A percentile compares a stretch with the other conserved stretches of the same genome.
These are phyloP conservation scores for Crocuta crocuta DNA, from an alignment of 2,113 vertebrate species.

Conservation along the genomic window DNA sequence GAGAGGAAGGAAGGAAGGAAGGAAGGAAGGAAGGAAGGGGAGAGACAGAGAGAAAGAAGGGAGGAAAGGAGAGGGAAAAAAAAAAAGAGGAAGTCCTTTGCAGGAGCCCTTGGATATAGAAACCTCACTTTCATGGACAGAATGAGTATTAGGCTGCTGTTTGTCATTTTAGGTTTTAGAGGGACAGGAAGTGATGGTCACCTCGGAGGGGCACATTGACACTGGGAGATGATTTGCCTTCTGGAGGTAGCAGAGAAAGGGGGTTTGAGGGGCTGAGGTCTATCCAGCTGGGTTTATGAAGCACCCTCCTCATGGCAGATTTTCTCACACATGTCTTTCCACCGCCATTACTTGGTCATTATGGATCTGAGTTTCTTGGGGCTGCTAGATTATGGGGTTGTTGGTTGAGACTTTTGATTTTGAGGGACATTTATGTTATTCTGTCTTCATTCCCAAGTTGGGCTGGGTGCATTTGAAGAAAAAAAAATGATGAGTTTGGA, in stretches of 20 bases:
- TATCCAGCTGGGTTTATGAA: neutral
- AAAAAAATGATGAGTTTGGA: neutral
- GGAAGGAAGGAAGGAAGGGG: neutral
- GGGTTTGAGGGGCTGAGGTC: neutral
- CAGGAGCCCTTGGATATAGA: neutral
- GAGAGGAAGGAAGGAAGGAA: too few relatives aligned
- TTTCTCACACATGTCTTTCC: neutral
- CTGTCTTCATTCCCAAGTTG: neutral
- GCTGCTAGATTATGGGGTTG: neutral
- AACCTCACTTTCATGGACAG: neutral
- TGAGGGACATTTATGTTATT: neutral
- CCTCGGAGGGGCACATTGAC: accelerated
- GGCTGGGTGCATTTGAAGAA: neutral
- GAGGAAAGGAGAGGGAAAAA: too few relatives aligned
- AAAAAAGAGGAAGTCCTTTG: neutral
- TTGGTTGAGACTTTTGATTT: neutral
- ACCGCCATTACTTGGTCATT: neutral
- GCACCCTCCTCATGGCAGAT: neutral
- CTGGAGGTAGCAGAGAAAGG: neutral
- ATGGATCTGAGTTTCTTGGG: neutral
- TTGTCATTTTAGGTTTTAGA: neutral
- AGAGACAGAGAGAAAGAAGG: too few relatives aligned
- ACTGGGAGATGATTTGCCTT: neutral
- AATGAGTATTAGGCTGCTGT: neutral
- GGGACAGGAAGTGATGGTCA: neutral